Base-by-base conservation (phyloP, 2,113 vertebrate species). In the Chitala chitala region DNA sequence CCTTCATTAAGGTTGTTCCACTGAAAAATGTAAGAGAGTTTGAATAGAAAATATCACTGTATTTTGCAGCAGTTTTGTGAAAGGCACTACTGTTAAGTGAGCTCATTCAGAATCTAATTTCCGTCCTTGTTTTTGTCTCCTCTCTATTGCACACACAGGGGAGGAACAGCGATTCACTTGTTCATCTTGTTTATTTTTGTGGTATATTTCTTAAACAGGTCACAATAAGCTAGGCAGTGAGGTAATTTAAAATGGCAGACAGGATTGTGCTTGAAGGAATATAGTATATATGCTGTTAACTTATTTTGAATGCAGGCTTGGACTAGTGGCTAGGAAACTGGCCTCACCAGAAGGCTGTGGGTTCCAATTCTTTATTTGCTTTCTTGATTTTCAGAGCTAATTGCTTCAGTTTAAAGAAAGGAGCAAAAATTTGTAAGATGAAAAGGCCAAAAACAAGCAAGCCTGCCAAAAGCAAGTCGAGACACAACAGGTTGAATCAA, bases 401-500 rank as follows among this genome's bases (percentile, higher is more conserved):
- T 20, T 9, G 59, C 59, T 63, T 33, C 33, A 2, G 33, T 38
- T 17, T 29, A 54, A 40, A 50, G 53, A 71, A 56, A 29, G 42
- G 29, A 5, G 50, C 5, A 38, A 71, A 31, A 71, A 38, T 33
- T 55, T 24, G 3, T 40, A 7, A 40, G 6, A 31, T 54, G 48
- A 31, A 54, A 68, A 68, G 29, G 33, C 36, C 40, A 5, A 15
- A 29, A 64, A 58, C 15, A 5, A 40, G 22, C 50, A 7, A 75
- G 71, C 26, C 40, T 74, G 68, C 69, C 53, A 17, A 58, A 42
- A 48, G 15, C 51, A 63, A 74, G 58, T 74, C 78, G 72, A 72
- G 80, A 79, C 61, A 73, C 55, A 69, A 78, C 53, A 77, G 79
- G 76, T 63, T 38, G 33, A 63, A 63, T n/a, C 59, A 63, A 33